phyloP scores from a whole-genome alignment of 1,140 invertebrate species.

The Branchinecta lynchi region DNA sequence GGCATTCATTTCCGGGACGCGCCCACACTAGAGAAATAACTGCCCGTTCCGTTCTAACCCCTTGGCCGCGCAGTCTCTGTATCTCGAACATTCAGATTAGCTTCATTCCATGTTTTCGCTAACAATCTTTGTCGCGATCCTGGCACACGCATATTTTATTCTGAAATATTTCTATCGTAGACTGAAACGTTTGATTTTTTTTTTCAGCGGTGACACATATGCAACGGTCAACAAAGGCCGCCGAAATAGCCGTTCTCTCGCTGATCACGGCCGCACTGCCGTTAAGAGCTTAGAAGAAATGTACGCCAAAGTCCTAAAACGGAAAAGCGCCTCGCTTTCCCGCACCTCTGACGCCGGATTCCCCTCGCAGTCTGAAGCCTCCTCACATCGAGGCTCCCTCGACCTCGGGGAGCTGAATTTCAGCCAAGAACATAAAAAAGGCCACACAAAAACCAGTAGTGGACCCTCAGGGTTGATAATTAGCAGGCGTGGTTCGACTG shows the following conservation, averaged over 20 bases:
- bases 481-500: neutral
- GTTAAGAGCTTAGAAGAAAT: constrained; percentile 5
- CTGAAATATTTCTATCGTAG: too few relatives aligned
- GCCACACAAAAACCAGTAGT: neutral
- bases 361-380: neutral
- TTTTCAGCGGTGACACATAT: neutral
- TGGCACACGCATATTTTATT: too few relatives aligned
- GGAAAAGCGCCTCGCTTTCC: neutral
- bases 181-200: neutral
- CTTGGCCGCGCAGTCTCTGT: too few relatives aligned
- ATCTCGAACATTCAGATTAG: too few relatives aligned
- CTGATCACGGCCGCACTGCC: neutral
- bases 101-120: too few relatives aligned
- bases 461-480: neutral
- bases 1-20: too few relatives aligned
- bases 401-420: neutral
- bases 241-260: neutral
- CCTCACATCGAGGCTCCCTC: neutral
- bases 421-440: neutral
- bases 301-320: constrained; percentile 9
- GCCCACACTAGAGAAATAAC: too few relatives aligned
- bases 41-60: too few relatives aligned
- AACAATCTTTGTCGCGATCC: too few relatives aligned
- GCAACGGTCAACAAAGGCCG: neutral
- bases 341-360: neutral